Evolutionary conservation across 2,113 vertebrate species (phyloP).

Genomic region (Bujurquina vittata): DNA sequence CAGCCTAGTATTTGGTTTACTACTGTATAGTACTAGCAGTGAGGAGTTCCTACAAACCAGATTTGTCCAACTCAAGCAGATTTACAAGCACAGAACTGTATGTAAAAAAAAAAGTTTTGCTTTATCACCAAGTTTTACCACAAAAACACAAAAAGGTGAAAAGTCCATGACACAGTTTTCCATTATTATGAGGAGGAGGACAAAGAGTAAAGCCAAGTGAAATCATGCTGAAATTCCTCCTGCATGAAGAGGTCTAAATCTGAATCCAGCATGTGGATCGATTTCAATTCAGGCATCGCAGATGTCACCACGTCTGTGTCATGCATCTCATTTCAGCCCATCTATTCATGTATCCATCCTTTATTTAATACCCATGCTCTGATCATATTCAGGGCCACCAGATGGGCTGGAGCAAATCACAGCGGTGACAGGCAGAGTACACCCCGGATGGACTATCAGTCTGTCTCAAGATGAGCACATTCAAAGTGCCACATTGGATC

Average conservation of each 20-base stretch:
- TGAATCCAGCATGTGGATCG: conserved; percentile 38
- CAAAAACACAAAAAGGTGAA: conserved; percentile 40
- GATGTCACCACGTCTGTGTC: conserved; percentile 24
- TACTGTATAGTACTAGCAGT: neutral
- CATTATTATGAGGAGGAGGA: conserved; percentile 3
- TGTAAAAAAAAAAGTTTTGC: neutral
- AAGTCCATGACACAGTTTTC: conserved; percentile 39
- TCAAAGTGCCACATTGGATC: neutral
- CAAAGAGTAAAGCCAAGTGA: conserved; percentile 29
- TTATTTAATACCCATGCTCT: conserved; percentile 34
- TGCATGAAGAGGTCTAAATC: conserved; percentile 25
- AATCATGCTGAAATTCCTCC: conserved; percentile 36
- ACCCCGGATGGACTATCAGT: neutral
- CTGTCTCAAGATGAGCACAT: neutral
- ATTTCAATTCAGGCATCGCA: conserved; percentile 38
- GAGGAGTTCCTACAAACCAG: neutral
- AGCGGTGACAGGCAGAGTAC: neutral
- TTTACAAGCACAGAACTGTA: conserved; percentile 2
- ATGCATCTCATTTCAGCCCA: conserved; percentile 19
- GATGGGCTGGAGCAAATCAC: conserved; percentile 12
- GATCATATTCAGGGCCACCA: conserved; percentile 21
- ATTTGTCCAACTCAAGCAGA: conserved; percentile 3
- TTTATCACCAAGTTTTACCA: neutral
- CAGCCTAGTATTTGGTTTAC: neutral
- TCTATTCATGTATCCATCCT: conserved; percentile 10